Conservation (phyloP, 2,888 invertebrate genomes). For the Tenthredo mesomela region DNA sequence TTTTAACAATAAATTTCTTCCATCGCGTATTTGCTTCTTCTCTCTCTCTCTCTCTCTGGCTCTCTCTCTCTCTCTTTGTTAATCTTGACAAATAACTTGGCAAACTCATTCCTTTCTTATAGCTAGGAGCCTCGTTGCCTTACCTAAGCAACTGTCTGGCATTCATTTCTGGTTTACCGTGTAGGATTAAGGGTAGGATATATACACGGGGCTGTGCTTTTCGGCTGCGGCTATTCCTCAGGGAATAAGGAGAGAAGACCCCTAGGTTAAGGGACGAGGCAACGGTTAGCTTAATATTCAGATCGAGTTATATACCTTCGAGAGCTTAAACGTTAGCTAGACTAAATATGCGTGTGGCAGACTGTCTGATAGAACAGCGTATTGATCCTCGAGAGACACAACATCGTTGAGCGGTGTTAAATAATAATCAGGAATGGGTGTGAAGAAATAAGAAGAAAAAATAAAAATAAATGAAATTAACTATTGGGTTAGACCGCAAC, state of each 20-base stretch:
- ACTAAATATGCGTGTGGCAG: neutral
- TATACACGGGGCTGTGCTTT: neutral
- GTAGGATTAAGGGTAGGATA: constrained; percentile 15
- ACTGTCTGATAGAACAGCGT: neutral
- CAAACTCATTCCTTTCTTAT: constrained; percentile 10
- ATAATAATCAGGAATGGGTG: neutral
- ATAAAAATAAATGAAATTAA: neutral
- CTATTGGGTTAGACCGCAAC: no score
- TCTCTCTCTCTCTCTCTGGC: no score
- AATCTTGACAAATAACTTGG: constrained; percentile 27
- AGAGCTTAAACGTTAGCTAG: neutral
- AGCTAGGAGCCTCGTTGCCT: neutral
- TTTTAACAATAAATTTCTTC: neutral
- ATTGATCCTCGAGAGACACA: neutral
- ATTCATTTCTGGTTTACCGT: constrained; percentile 40
- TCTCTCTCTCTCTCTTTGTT: neutral
- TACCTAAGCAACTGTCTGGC: constrained; percentile 24
- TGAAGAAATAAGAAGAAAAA: no score
- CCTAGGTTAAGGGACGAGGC: constrained; percentile 16
- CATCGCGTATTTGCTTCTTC: neutral
- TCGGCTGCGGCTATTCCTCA: neutral
- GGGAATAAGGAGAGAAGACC: neutral
- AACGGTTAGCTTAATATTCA: constrained; percentile 23
- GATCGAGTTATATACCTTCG: neutral
- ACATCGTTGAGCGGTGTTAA: no score